Evolutionary conservation across 2,113 vertebrate genomes (phyloP).

Genomic region (Pollachius pollachius): DNA sequence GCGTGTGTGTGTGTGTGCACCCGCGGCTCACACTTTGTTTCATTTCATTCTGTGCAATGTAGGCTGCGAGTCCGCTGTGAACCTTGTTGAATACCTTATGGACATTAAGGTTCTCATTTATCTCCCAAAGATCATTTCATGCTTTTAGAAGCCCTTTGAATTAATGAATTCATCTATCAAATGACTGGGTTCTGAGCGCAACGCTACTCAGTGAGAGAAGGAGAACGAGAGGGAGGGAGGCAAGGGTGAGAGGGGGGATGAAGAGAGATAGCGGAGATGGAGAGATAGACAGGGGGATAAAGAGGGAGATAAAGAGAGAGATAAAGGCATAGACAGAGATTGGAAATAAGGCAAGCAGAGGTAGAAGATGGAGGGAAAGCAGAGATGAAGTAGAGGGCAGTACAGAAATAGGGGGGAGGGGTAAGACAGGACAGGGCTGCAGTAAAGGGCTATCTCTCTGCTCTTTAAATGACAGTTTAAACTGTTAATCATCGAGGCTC

Average conservation of each 20-base stretch:
- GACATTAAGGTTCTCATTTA: conserved; percentile 65
- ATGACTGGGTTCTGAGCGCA: conserved; percentile 53
- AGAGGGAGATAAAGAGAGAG: neutral
- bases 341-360: neutral
- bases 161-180: conserved; percentile 74
- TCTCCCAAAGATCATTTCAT: conserved; percentile 72
- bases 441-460: conserved; percentile 47
- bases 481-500: conserved; percentile 68
- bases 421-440: conserved; percentile 38
- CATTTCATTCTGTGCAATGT: neutral
- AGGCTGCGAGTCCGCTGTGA: neutral
- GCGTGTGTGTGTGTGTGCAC: neutral
- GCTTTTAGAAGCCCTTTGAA: conserved; percentile 68
- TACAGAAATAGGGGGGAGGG: conserved; percentile 11
- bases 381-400: neutral
- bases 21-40: neutral
- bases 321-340: neutral
- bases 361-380: neutral
- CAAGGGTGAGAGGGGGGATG: neutral
- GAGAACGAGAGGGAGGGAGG: neutral
- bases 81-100: neutral
- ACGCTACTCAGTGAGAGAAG: conserved; percentile 54
- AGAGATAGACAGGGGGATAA: neutral
- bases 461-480: conserved; percentile 71
- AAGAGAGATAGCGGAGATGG: neutral